These are phyloP conservation scores for Hipparchia sbordonii DNA, from an alignment of 2,888 invertebrate species.

Conservation along the genomic window DNA sequence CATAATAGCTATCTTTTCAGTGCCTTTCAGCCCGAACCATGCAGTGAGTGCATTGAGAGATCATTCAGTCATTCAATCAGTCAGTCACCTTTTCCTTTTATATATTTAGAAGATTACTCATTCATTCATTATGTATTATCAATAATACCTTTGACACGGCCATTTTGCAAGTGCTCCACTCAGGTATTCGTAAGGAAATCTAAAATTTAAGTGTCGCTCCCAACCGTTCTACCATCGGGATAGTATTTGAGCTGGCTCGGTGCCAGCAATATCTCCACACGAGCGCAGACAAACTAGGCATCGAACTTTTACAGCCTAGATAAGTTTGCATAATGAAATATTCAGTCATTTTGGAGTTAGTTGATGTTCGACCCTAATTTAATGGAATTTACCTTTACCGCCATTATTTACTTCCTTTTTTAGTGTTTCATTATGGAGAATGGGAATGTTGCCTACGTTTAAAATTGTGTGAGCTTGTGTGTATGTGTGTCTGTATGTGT, in stretches of 20 bases:
- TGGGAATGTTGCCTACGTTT: too few species aligned
- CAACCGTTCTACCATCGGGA: constrained; percentile 47
- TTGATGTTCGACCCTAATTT: constrained; percentile 23
- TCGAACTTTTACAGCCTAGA: constrained; percentile 70
- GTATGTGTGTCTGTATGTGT: too few species aligned
- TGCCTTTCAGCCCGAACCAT: too few species aligned
- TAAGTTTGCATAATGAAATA: constrained; percentile 37
- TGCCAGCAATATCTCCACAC: constrained; percentile 46
- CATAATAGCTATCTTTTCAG: too few species aligned
- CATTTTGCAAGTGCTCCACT: constrained; percentile 25
- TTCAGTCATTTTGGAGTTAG: constrained; percentile 17
- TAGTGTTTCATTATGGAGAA: too few species aligned
- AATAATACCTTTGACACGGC: neutral
- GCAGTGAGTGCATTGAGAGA: too few species aligned
- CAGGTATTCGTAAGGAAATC: constrained; percentile 45
- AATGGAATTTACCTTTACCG: neutral
- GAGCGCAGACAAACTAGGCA: constrained; percentile 62
- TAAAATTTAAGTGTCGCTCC: constrained; percentile 70
- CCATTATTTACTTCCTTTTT: too few species aligned
- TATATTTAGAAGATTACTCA: too few species aligned
- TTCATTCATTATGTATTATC: neutral
- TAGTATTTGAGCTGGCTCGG: constrained; percentile 31
- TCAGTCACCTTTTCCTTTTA: too few species aligned
- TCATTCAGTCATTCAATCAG: too few species aligned
- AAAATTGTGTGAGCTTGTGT: too few species aligned